A percentile compares a stretch with the other conserved stretches of the same genome.
Conservation (phyloP, 2,888 invertebrate species). For the Erpobdella octoculata region DNA sequence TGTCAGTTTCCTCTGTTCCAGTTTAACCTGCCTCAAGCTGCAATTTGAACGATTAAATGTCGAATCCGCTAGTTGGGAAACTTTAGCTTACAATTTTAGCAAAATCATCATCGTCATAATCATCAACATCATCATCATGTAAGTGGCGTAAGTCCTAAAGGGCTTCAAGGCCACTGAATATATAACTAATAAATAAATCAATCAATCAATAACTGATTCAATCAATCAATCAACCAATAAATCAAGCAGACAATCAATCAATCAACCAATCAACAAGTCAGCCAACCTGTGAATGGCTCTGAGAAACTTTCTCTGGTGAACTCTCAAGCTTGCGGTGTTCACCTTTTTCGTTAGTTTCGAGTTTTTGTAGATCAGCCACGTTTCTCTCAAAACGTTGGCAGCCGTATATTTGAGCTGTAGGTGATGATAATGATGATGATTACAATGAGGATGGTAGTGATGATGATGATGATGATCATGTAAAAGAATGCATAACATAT, state of each 20-base stretch:
- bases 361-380: conserved; percentile 48
- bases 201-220: no score
- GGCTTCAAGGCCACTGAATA: no score
- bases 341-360: conserved; percentile 30
- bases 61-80: background rate
- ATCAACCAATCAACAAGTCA: background rate
- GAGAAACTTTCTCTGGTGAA: conserved; percentile 31
- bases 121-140: background rate
- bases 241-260: background rate
- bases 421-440: background rate
- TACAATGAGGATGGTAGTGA: no score
- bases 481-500: no score
- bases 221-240: no score
- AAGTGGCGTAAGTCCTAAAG: no score
- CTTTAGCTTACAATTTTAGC: background rate
- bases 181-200: background rate
- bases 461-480: no score
- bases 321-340: conserved; percentile 20
- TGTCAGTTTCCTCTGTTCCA: conserved; percentile 42
- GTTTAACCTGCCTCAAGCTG: conserved; percentile 47
- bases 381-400: conserved; percentile 47
- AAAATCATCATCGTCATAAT: background rate
- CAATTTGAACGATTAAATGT: background rate
- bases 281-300: conserved; percentile 32
- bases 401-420: conserved; percentile 39